Evolutionary conservation across 2,113 vertebrate species (phyloP), one percentile per base, ranked within the genome.

Genomic region (Candoia aspera): DNA sequence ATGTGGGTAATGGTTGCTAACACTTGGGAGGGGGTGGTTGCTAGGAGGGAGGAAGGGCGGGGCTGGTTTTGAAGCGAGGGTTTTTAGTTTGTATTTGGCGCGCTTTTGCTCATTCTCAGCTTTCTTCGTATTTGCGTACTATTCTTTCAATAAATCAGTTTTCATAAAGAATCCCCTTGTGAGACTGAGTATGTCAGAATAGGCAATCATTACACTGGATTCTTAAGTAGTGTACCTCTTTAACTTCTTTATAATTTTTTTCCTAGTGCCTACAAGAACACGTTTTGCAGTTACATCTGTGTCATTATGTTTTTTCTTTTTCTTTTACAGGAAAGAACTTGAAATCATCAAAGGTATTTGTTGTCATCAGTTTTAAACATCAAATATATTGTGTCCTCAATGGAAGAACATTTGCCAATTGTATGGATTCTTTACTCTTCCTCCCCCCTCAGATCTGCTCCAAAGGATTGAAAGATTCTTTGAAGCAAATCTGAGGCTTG

Each of bases 341-440:
- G 98, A 99, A 95, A 95, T 94, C 68, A 97, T 99, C 93, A 98
- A 99, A 98, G 99, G 99, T 99, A 97, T 98, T 94, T 93, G 37
- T 91, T 24, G 92, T 0, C 42, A 42, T 42, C 89, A 93, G 1
- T 33, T 37, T 64, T 53, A 21, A 37, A 29, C 6, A 21, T 59
- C 4, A 42, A 62, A 12, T 29, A 33, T 57, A 86, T 54, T 54
- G 64, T 42, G 8, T 79, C 33, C 17, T 17, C 73, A 79, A 21
- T 42, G 33, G 33, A 79, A 79, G 73, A 79, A 33, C 33, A 42
- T 79, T n/a, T 79, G 15, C 68, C 15, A 79, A 6, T 6, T 19
- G 17, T 33, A 73, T 37, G 33, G n/a, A 8, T 79, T 6, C 68
- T 79, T 73, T 21, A 79, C 33, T 1, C 33, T 79, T 19, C 33